Conservation (phyloP, 2,797 vertebrate genomes). For the Moxostoma hubbsi region DNA sequence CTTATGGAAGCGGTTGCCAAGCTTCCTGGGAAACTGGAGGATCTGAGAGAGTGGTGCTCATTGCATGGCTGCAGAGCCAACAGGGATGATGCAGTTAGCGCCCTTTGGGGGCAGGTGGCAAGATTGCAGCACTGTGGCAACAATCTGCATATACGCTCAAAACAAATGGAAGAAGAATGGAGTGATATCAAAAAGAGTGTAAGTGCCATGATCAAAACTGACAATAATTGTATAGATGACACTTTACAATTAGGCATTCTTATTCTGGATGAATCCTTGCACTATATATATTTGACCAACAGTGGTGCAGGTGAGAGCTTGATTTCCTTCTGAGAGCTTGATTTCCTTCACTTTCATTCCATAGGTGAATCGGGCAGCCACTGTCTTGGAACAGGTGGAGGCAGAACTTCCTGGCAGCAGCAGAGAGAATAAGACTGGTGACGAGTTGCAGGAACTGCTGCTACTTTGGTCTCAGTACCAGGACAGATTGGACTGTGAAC, state of each 20-base stretch:
- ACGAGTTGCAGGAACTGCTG: conserved; percentile 82
- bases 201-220: conserved; percentile 35
- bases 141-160: conserved; percentile 75
- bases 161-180: conserved; percentile 82
- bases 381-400: conserved; percentile 84
- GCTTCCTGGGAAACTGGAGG: conserved; percentile 58
- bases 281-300: background rate
- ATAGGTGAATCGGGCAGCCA: conserved; percentile 86
- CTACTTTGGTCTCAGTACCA: conserved; percentile 78
- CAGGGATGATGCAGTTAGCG: conserved; percentile 59
- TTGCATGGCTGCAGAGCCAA: conserved; percentile 69
- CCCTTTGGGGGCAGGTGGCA: conserved; percentile 78
- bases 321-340: background rate
- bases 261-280: background rate
- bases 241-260: background rate
- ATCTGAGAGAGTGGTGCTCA: conserved; percentile 73
- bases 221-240: too few species aligned
- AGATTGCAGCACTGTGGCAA: conserved; percentile 69
- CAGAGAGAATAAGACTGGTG: conserved; percentile 68
- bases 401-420: conserved; percentile 81
- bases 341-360: background rate
- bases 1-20: conserved; percentile 65
- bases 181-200: conserved; percentile 74
- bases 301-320: too few species aligned
- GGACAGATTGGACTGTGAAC: conserved; percentile 84